Percentiles rank a stretch among this genome's conserved stretches.
These are phyloP conservation scores for Anisognathus igniventris DNA, from an alignment of 2,797 vertebrate genomes.

Conservation along the genomic window DNA sequence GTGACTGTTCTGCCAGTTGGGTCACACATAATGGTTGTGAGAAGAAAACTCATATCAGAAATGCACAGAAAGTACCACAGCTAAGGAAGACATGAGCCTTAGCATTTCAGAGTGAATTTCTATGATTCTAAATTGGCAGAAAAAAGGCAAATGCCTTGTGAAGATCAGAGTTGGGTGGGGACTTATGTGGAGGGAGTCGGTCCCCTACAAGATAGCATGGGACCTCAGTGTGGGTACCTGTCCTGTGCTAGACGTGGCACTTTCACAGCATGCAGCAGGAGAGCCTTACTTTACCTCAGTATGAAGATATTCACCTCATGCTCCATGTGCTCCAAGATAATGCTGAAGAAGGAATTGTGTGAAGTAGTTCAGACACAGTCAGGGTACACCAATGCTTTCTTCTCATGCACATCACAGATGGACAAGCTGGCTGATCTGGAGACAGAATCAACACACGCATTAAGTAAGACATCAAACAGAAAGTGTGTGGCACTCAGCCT, in stretches of 20 bases:
- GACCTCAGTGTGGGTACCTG: background rate
- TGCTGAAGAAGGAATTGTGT: background rate
- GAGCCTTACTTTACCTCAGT: background rate
- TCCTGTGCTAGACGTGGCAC: background rate
- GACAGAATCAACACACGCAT: background rate
- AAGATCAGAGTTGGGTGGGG: background rate
- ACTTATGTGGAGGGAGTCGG: background rate
- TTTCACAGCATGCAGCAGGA: rapidly evolving
- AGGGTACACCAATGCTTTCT: background rate
- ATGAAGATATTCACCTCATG: background rate
- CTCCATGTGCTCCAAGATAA: background rate
- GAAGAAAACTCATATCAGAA: background rate
- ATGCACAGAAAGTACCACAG: background rate
- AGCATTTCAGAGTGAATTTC: background rate
- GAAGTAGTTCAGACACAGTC: background rate
- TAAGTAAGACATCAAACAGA: background rate
- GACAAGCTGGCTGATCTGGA: background rate
- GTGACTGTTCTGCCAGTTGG: background rate
- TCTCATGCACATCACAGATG: rapidly evolving
- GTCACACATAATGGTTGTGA: background rate
- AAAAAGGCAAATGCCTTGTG: background rate
- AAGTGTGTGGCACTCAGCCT: background rate
- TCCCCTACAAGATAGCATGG: rapidly evolving
- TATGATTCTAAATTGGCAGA: background rate
- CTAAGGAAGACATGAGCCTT: background rate